A percentile compares a stretch with the other conserved stretches of the same genome.
phyloP scores from a whole-genome alignment of 2,888 invertebrate genomes.

The Chalcis sispes region DNA sequence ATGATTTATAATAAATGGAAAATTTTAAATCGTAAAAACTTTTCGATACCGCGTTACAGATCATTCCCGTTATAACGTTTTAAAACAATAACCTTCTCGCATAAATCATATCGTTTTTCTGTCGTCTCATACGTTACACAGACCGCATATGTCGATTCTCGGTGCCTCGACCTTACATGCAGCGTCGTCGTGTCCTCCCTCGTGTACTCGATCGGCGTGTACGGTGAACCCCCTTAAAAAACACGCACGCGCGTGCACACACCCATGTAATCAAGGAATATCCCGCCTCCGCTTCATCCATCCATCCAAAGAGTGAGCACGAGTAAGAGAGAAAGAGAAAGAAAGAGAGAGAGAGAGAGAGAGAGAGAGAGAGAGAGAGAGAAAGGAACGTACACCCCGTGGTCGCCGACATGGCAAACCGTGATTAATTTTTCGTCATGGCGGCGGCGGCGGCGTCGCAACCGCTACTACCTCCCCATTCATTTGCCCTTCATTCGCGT shows the following conservation, averaged over 20 bases:
- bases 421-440: slow-evolving; percentile 74
- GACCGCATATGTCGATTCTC: not conserved
- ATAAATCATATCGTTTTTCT: too few relatives aligned
- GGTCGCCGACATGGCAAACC: slow-evolving; percentile 72
- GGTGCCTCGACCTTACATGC: not conserved
- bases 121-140: not conserved
- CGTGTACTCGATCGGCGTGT: slow-evolving; percentile 2
- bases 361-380: too few relatives aligned
- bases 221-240: not conserved
- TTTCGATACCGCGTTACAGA: too few relatives aligned
- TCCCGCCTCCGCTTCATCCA: slow-evolving; percentile 56
- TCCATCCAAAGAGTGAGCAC: slow-evolving; percentile 38
- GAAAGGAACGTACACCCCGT: slow-evolving; percentile 57
- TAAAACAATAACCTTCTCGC: too few relatives aligned
- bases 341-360: too few relatives aligned
- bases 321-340: too few relatives aligned
- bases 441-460: slow-evolving; percentile 66
- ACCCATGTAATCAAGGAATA: slow-evolving; percentile 76
- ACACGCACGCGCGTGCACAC: slow-evolving; percentile 65
- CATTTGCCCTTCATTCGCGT: slow-evolving; percentile 76
- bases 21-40: too few relatives aligned
- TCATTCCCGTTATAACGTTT: too few relatives aligned
- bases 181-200: not conserved
- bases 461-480: too few relatives aligned
- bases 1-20: too few relatives aligned